A percentile compares a stretch with the other conserved stretches of the same genome.
phyloP scores from a whole-genome alignment of 64 coral and sea anemone species.

The Cladopsammia gracilis region DNA sequence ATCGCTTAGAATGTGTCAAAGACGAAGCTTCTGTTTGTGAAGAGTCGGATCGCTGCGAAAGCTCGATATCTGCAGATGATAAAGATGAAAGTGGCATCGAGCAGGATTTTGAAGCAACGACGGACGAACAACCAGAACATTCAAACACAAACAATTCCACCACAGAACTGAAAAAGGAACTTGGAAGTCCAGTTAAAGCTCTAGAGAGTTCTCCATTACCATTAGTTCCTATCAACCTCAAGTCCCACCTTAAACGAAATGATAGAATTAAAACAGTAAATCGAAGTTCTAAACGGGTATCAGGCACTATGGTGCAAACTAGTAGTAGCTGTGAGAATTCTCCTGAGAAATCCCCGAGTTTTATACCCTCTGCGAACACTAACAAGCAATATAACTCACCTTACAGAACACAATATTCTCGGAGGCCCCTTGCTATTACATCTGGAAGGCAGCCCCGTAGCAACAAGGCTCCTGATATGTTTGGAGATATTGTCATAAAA shows the following conservation, averaged over 20 bases:
- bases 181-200: not conserved
- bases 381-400: not conserved
- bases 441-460: not conserved
- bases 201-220: not conserved
- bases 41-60: constrained; percentile 26
- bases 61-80: constrained; percentile 7
- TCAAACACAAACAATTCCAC: not conserved
- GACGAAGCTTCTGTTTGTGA: not conserved
- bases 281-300: not conserved
- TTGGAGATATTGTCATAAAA: constrained; percentile 26
- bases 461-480: constrained; percentile 10
- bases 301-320: not conserved
- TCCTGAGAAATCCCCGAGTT: not conserved
- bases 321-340: not conserved
- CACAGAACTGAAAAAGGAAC: constrained; percentile 7
- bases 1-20: not conserved
- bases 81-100: constrained; percentile 42
- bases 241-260: constrained; percentile 22
- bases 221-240: not conserved
- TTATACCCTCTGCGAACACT: not conserved
- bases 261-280: not conserved
- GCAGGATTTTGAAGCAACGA: constrained; percentile 20
- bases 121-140: not conserved
- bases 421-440: not conserved
- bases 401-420: not conserved